Conservation (phyloP, 2,797 vertebrate species). For the Pangasius larnaudii region DNA sequence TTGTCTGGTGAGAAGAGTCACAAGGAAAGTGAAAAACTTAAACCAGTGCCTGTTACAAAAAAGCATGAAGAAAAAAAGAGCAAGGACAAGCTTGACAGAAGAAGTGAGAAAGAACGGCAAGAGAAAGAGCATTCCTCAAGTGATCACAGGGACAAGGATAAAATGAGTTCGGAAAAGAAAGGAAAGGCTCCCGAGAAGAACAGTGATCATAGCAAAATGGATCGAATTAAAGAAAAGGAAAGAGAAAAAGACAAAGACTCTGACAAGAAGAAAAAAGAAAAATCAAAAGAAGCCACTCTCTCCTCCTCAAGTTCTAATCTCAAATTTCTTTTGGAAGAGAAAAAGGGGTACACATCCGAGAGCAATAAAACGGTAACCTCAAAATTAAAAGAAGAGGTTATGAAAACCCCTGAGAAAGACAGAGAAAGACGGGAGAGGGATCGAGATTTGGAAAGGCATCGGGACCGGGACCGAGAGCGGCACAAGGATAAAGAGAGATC, state of each 20-base stretch:
- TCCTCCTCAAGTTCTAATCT: constrained; percentile 77
- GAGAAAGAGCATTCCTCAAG: constrained; percentile 82
- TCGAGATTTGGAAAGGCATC: constrained; percentile 80
- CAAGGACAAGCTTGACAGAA: constrained; percentile 90
- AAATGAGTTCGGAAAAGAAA: constrained; percentile 84
- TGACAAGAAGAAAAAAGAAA: constrained; percentile 91
- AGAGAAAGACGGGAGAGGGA: constrained; percentile 86
- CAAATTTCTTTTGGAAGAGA: constrained; percentile 88
- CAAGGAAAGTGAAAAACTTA: constrained; percentile 91
- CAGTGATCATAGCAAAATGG: constrained; percentile 82
- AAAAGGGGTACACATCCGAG: constrained; percentile 79
- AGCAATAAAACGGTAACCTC: constrained; percentile 76
- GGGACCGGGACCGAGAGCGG: constrained; percentile 79
- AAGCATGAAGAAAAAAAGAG: constrained; percentile 89
- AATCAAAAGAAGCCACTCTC: constrained; percentile 79
- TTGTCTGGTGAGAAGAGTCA: constrained; percentile 85
- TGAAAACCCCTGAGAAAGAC: constrained; percentile 89
- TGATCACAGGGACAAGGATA: constrained; percentile 87
- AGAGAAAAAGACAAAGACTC: constrained; percentile 78
- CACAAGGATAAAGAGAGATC: constrained; percentile 90
- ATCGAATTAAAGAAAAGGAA: constrained; percentile 84
- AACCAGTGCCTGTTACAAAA: constrained; percentile 76
- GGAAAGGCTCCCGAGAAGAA: constrained; percentile 84
- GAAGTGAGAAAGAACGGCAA: constrained; percentile 84
- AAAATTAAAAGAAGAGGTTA: constrained; percentile 89